Percentiles rank a stretch among this genome's conserved stretches.
Evolutionary conservation across 2,888 invertebrate genomes (phyloP).

Genomic region (Sinohyriopsis cumingii): DNA sequence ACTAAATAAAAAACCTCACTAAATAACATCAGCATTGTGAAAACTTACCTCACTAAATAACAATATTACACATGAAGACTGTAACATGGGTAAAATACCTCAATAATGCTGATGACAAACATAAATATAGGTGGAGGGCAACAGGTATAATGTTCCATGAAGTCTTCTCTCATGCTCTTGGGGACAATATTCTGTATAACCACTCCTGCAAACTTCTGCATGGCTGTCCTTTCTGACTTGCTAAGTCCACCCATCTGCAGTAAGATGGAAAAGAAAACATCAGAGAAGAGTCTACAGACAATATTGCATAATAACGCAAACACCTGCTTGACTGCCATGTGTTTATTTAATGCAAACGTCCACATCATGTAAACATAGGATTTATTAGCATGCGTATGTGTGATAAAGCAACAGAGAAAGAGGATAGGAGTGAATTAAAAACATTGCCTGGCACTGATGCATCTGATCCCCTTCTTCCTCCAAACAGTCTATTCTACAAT

Average conservation of each 20-base stretch:
- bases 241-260: conserved; percentile 48
- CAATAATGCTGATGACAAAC: conserved; percentile 89
- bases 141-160: conserved; percentile 93
- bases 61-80: too few relatives aligned
- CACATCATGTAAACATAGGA: not conserved
- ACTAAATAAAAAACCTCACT: too few relatives aligned
- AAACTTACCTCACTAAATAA: too few relatives aligned
- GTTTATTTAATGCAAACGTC: not conserved
- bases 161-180: conserved; percentile 77
- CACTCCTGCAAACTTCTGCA: conserved; percentile 61
- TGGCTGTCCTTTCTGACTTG: conserved; percentile 50
- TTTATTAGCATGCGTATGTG: too few relatives aligned
- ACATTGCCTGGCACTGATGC: too few relatives aligned
- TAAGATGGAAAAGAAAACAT: not conserved
- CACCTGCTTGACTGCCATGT: not conserved
- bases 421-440: too few relatives aligned
- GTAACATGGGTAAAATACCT: conserved; percentile 76
- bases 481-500: too few relatives aligned
- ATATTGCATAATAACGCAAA: not conserved
- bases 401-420: too few relatives aligned
- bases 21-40: too few relatives aligned
- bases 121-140: conserved; percentile 93
- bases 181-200: conserved; percentile 73
- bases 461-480: too few relatives aligned
- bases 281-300: not conserved